Evolutionary conservation across 1,140 invertebrate genomes (phyloP).

Genomic region (Varroa destructor): DNA sequence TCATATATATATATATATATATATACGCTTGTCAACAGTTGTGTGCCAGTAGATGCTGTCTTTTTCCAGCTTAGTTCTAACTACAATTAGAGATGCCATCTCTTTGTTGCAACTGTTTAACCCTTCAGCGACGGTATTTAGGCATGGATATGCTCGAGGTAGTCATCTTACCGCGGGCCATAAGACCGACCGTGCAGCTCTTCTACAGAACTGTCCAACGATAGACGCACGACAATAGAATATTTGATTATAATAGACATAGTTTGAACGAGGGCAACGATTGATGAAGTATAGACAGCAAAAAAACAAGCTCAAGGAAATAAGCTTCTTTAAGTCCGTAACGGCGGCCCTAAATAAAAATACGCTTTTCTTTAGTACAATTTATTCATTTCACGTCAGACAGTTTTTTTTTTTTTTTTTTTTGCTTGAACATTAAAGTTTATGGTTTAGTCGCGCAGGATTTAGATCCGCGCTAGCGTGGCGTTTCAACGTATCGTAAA

Average conservation of each 20-base stretch:
- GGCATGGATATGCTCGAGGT: constrained; percentile 18
- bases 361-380: no score
- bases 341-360: no score
- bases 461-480: no score
- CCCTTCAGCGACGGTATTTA: neutral
- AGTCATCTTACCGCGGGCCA: neutral
- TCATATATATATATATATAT: no score
- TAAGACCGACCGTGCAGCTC: constrained; percentile 14
- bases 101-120: constrained; percentile 1
- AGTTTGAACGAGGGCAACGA: no score
- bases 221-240: neutral
- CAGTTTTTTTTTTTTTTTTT: no score
- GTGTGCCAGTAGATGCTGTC: constrained; percentile 20
- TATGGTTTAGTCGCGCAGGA: no score
- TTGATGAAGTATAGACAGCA: no score
- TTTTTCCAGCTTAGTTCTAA: neutral
- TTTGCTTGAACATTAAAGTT: no score
- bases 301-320: neutral
- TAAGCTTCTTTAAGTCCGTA: neutral
- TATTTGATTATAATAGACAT: no score
- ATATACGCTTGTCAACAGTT: neutral
- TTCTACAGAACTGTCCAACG: constrained; percentile 9
- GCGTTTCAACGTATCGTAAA: no score
- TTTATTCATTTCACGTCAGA: no score
- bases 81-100: neutral